Evolutionary conservation across 2,888 invertebrate species (phyloP), one percentile per base, ranked within the genome.

Genomic region (Lymantria dispar): DNA sequence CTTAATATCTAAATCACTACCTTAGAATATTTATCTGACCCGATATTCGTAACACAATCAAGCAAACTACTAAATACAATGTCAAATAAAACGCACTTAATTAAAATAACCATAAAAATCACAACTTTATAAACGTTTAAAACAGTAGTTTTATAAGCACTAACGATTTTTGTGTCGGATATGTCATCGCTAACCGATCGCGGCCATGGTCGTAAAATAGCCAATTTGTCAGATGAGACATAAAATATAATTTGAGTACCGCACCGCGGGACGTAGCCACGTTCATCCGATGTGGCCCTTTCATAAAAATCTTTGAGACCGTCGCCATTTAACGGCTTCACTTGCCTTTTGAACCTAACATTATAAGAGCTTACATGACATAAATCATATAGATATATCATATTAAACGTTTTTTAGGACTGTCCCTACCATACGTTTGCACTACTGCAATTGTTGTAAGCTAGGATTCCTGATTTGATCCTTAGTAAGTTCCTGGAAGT

Each of bases 181-280:
- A 42, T 51, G 50, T 53, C 54, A 57, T 11, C 47, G 42, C 44
- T 49, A 46, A 43, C 41, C 43, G 40, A 33, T 33, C 14, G 15
- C 44, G 40, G 22, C 22, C 22, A 57, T 44, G 55, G 50, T 70
- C 76, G 69, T 83, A 83, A 83, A 85, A 78, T 74, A 74, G 68
- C 74, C 80, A 83, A 85, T 83, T 83, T 83, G 84, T 84, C 80
- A 74, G 68, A 74, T 54, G 58, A 69, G 58, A 70, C 71, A 70
- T 79, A 79, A 80, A 80, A 71, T 67, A 78, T 78, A 78, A 81
- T 79, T 74, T 72, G 76, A 70, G 59, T 54, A 55, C 30, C 42
- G 48, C 68, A 31, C 68, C 37, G 63, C 68, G 70, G 70, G 76
- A 54, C 55, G 57, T 51, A 47, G 50, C 48, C 41, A 15, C 10